These are phyloP conservation scores for Fregetta grallaria DNA, from an alignment of 2,113 vertebrate species.

Conservation along the genomic window DNA sequence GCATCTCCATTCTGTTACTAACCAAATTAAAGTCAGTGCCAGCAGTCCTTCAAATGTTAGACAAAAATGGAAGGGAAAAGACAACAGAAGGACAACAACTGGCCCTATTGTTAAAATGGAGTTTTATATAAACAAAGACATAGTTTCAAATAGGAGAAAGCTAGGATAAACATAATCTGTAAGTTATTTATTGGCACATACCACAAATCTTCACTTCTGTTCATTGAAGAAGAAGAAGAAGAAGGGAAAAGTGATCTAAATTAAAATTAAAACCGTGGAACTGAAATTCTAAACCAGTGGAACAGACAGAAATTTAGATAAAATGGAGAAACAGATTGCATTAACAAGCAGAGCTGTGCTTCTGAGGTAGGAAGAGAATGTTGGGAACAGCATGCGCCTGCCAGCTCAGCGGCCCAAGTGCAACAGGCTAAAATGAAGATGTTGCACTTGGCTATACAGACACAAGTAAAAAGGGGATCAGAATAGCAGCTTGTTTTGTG, in stretches of 20 bases:
- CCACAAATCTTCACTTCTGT: not conserved
- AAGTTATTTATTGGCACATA: not conserved
- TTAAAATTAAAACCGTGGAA: not conserved
- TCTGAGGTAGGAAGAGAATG: not conserved
- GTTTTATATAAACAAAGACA: not conserved
- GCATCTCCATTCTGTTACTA: not conserved
- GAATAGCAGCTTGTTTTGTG: fast-evolving
- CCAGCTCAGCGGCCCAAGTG: not conserved
- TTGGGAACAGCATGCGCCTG: fast-evolving
- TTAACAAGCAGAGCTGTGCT: not conserved
- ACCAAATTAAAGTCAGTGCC: not conserved
- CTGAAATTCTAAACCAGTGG: not conserved
- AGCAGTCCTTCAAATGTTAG: not conserved
- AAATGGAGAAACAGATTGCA: not conserved
- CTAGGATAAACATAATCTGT: not conserved
- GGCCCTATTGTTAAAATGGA: not conserved
- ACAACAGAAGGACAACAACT: not conserved
- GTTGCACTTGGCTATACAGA: not conserved
- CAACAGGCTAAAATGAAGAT: not conserved
- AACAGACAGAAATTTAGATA: not conserved
- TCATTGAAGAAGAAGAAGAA: not conserved
- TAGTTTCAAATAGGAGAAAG: not conserved
- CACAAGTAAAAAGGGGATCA: not conserved
- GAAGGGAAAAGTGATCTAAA: not conserved
- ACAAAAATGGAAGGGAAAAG: not conserved